Conservation (phyloP, 2,888 invertebrate genomes). For the Litoditis marina region DNA sequence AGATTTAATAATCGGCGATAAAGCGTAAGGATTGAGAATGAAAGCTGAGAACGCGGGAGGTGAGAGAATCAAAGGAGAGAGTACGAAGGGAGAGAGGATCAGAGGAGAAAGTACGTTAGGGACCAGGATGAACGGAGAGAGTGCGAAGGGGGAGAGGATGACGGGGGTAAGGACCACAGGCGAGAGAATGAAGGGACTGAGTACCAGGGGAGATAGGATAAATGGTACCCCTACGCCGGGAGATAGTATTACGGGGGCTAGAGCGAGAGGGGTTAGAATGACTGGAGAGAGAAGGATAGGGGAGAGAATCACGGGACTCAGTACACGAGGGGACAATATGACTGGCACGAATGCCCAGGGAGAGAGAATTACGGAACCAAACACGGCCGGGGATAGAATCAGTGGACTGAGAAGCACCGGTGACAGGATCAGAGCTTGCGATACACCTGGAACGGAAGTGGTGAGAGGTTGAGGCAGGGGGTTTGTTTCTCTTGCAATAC, state of each 20-base stretch:
- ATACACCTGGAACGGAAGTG: slow-evolving; percentile 23
- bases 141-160: slow-evolving; percentile 28
- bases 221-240: slow-evolving; percentile 27
- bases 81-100: slow-evolving; percentile 39
- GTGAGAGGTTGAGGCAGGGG: too few relatives aligned
- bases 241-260: slow-evolving; percentile 3
- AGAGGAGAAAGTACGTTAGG: slow-evolving; percentile 29
- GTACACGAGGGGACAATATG: slow-evolving; percentile 12
- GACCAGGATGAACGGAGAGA: slow-evolving; percentile 34
- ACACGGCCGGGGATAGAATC: slow-evolving; percentile 29
- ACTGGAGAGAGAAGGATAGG: slow-evolving; percentile 13
- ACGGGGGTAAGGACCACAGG: slow-evolving; percentile 31
- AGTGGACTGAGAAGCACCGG: slow-evolving; percentile 30
- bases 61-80: slow-evolving; percentile 38
- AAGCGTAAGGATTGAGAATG: slow-evolving; percentile 30
- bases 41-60: slow-evolving; percentile 31
- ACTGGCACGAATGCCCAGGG: slow-evolving; percentile 38
- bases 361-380: slow-evolving; percentile 29
- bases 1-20: slow-evolving; percentile 35
- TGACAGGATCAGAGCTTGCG: slow-evolving; percentile 36
- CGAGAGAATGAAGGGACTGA: slow-evolving; percentile 34
- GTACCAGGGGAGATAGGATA: slow-evolving; percentile 38
- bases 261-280: slow-evolving; percentile 9
- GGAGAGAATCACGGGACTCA: slow-evolving; percentile 10
- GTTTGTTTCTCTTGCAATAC: too few relatives aligned